Evolutionary conservation across 2,797 vertebrate species (phyloP).

Genomic region (Pogonophryne albipinna): DNA sequence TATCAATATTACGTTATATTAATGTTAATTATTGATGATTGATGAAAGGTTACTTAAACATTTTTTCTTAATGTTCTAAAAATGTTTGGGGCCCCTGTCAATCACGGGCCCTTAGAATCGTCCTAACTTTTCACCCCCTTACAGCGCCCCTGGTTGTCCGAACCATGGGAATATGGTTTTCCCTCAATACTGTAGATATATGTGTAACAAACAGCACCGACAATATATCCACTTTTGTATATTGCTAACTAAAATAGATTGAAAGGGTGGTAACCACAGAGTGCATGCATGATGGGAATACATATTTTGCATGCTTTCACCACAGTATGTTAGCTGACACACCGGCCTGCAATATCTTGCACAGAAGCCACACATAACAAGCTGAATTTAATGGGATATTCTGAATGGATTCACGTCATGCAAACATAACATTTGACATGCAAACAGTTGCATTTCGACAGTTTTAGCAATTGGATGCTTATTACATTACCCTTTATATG

Average conservation of each 20-base stretch:
- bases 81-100: no score
- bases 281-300: background rate
- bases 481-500: background rate
- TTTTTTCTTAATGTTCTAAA: no score
- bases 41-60: no score
- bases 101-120: no score
- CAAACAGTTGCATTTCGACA: background rate
- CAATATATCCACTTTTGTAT: background rate
- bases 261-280: background rate
- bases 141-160: no score
- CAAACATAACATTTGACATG: background rate
- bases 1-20: no score
- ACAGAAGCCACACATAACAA: conserved; percentile 6
- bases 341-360: no score
- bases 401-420: background rate
- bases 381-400: background rate
- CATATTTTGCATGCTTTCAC: conserved; percentile 5
- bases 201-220: background rate
- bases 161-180: background rate
- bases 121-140: no score
- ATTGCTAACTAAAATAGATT: background rate
- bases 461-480: background rate
- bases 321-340: background rate
- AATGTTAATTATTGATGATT: no score
- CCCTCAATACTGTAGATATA: background rate